Evolutionary conservation across 2,797 vertebrate genomes (phyloP).

Genomic region (Tangara arthus): DNA sequence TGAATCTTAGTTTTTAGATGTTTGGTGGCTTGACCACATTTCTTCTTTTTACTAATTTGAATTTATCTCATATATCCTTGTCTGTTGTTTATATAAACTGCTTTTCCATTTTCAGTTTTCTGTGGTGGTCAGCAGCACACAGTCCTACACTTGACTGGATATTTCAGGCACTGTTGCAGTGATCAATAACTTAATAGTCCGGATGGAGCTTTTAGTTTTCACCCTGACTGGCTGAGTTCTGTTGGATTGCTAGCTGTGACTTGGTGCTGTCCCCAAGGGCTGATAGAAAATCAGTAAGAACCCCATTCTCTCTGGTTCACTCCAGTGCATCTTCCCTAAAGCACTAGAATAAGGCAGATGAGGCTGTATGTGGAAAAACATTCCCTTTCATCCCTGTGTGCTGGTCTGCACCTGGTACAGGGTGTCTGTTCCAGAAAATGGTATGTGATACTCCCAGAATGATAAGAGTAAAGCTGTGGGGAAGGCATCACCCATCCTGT

Average conservation of each 20-base stretch:
- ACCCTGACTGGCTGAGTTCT: neutral
- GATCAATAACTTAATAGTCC: neutral
- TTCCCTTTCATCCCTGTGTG: neutral
- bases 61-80: neutral
- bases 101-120: neutral
- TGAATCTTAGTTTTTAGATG: neutral
- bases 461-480: neutral
- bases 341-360: neutral
- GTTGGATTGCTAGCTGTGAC: neutral
- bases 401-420: neutral
- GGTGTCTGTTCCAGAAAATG: neutral
- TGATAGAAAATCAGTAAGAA: neutral
- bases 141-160: neutral
- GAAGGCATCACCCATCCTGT: neutral
- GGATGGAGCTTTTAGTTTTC: neutral
- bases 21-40: neutral
- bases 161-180: neutral
- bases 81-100: neutral
- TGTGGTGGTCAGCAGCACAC: neutral
- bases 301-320: neutral
- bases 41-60: neutral
- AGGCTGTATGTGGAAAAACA: neutral
- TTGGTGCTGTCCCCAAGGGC: neutral
- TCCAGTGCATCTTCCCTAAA: neutral
- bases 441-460: neutral